Evolutionary conservation across 2,797 vertebrate genomes (phyloP), one percentile per base, ranked within the genome.

Genomic region (Myripristis murdjan): DNA sequence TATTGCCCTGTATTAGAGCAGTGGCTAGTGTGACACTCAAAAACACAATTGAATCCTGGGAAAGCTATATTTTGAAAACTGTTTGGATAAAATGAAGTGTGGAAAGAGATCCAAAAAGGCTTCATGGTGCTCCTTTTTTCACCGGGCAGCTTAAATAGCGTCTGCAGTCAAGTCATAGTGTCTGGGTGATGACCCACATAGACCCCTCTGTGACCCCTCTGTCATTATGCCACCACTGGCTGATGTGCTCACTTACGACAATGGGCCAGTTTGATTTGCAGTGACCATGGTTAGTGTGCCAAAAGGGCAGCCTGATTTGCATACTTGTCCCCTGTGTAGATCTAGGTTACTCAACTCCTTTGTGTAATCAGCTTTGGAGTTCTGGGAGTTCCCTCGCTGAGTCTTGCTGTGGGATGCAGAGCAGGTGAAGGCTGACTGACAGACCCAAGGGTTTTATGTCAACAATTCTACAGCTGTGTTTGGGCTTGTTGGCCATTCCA

Each of bases 401-500:
- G 35, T 52, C 39, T 33, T 3, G 2, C 41, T 60, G 44, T 56
- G 53, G 64, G 65, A 57, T 73, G 60, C 68, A 33, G 59, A 70
- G 69, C 77, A 85, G 80, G 72, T 73, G 59, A 75, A 66, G 65
- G 70, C 72, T 71, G 73, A 39, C 24, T 4, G 72, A 63, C 23
- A 1, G 15, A 82, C 68, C 64, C 47, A 1, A 12, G 69, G 74
- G 67, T 82, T 26, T 35, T 55, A 63, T 59, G 61, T 69, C 77
- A 66, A 31, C 77, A 23, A 65, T 41, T 47, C 48, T 68, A 70
- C 75, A 79, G 72, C 79, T 77, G 74, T 92, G 86, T 92, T 93
- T 89, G 69, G 87, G 62, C 88, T 77, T 77, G 75, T 71, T 78
- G 60, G 65, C 80, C 64, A 70, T 78, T 78, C 62, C 79, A 73